These are phyloP conservation scores for Deladenus siricidicola DNA, from an alignment of 2,888 invertebrate genomes.

Conservation along the genomic window DNA sequence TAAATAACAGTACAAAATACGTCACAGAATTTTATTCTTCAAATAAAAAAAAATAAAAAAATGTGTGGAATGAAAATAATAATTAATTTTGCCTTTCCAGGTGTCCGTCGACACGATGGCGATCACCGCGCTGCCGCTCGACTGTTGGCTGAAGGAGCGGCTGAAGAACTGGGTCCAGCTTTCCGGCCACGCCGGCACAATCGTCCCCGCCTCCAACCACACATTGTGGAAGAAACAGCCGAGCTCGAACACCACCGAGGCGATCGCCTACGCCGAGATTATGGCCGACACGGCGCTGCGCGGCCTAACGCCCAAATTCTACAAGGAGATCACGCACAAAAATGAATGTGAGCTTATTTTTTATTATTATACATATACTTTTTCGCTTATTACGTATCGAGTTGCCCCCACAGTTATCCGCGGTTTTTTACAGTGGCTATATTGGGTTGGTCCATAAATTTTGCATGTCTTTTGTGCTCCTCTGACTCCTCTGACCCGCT, in stretches of 20 bases:
- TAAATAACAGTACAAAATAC: no score
- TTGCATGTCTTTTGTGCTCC: no score
- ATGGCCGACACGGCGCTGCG: slow-evolving; percentile 40
- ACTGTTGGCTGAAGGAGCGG: slow-evolving; percentile 52
- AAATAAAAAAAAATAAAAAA: neutral
- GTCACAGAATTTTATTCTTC: no score
- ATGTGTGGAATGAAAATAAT: slow-evolving; percentile 34
- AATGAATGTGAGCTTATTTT: slow-evolving; percentile 54
- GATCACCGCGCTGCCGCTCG: slow-evolving; percentile 52
- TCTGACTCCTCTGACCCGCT: no score
- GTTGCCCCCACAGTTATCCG: no score
- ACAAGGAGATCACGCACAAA: slow-evolving; percentile 55
- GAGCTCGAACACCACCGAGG: slow-evolving; percentile 55
- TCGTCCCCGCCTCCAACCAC: slow-evolving; percentile 52
- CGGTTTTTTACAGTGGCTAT: no score
- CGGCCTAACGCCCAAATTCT: slow-evolving; percentile 56
- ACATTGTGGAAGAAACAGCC: slow-evolving; percentile 53
- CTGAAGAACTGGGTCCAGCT: slow-evolving; percentile 51
- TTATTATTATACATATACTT: no score
- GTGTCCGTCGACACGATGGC: slow-evolving; percentile 52
- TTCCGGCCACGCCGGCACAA: slow-evolving; percentile 50
- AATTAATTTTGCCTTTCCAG: slow-evolving; percentile 49
- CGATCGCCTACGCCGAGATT: slow-evolving; percentile 55
- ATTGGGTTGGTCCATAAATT: no score
- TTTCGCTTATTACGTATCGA: no score